These are phyloP conservation scores for Procavia capensis DNA, from an alignment of 2,113 vertebrate species.

Conservation along the genomic window DNA sequence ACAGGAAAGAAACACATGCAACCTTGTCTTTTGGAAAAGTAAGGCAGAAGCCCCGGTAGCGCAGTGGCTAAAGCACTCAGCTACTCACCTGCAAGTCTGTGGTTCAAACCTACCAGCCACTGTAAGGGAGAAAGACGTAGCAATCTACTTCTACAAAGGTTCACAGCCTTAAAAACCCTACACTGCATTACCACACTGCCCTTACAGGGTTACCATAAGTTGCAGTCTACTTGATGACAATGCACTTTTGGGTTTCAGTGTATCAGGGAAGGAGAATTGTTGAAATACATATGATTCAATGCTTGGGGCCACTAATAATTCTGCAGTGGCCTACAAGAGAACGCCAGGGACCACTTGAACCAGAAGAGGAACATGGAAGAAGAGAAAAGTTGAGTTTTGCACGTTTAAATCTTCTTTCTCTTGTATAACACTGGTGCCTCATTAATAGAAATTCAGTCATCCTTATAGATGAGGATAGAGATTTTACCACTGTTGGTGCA, in stretches of 20 bases:
- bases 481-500: not conserved
- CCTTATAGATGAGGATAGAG: not conserved
- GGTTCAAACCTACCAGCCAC: no score
- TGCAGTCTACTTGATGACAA: no score
- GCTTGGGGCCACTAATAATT: not conserved
- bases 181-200: no score
- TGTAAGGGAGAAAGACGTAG: no score
- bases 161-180: no score
- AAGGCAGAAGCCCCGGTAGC: not conserved
- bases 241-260: not conserved
- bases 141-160: no score
- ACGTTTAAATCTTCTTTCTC: not conserved
- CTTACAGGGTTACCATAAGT: no score
- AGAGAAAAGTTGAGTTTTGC: not conserved
- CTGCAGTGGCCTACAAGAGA: not conserved
- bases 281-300: not conserved
- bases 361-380: not conserved
- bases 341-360: not conserved
- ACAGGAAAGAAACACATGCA: not conserved
- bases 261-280: not conserved
- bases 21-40: not conserved
- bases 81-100: no score
- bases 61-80: no score
- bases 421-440: not conserved
- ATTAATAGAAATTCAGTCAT: not conserved